Base-by-base conservation (phyloP, 2,888 invertebrate genomes). In the Eretmocerus hayati region DNA sequence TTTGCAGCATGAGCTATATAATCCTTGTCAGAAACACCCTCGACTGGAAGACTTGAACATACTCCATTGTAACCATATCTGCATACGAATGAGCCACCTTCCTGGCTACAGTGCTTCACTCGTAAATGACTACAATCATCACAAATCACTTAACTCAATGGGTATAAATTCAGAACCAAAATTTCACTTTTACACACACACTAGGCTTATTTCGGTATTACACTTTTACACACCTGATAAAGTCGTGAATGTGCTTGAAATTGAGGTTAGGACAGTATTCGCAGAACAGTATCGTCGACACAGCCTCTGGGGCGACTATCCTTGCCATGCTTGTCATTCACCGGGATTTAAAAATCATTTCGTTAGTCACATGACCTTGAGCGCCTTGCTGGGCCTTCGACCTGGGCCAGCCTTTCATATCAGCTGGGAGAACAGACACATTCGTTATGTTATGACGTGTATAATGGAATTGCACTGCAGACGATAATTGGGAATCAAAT, bases 21-120 rank as follows among this genome's bases (percentile, higher is more conserved):
- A 65, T 93, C 92, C 49, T 83, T 81, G 72, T 89, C 90, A 55
- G 85, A 85, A 51, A 92, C 87, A 59, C 91, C 91, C 67, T 91
- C 91, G 63, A 90, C 77, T n/a, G 91, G 91, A 56, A 91, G 74
- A 48, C 88, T 87, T 42, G 84, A 83, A 69, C 92, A 93, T 38
- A 91, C 87, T 46, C 84, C 84, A 73, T 91, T 90, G 64, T 83
- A 83, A 35, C 90, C 92, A 77, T 91, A 93, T 62, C 85, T 85
- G 67, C 91, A 91, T 13, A 90, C 83, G 66, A 81, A 86, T 16
- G 90, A 87, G 22, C 90, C 89, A 46, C 91, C 90, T 73, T 91
- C 90, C 61, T 81, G 83, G 19, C 85, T 82, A 67, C 88, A 88
- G 66, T 91, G 91, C 49, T 81, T 80, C 47, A 84, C 84, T 61